phyloP scores from a whole-genome alignment of 92 coral and sea anemone genomes.

The Porites evermanni region DNA sequence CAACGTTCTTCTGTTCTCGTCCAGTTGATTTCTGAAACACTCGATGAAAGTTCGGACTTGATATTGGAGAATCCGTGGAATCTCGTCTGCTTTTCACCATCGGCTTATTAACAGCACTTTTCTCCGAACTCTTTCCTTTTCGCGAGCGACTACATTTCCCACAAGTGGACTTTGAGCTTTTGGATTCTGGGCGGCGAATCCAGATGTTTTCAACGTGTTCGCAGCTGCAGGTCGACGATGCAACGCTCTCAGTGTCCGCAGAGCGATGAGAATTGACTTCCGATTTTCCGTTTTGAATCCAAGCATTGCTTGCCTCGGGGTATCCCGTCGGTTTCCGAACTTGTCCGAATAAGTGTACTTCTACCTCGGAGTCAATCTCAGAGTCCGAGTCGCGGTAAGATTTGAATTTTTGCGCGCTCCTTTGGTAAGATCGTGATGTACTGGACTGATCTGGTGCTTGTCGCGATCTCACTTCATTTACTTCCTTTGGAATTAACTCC shows the following conservation, averaged over 20 bases:
- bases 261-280: slow-evolving; percentile 37
- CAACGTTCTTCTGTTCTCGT: slow-evolving; percentile 52
- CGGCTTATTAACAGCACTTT: slow-evolving; percentile 33
- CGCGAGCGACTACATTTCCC: slow-evolving; percentile 52
- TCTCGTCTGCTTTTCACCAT: slow-evolving; percentile 72
- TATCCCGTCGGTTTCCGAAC: slow-evolving; percentile 47
- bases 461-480: slow-evolving; percentile 1
- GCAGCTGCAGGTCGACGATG: slow-evolving; percentile 68
- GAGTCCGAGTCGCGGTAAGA: slow-evolving; percentile 88
- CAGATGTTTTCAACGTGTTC: slow-evolving; percentile 77
- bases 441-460: not conserved
- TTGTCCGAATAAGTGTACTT: slow-evolving; percentile 68
- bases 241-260: slow-evolving; percentile 38
- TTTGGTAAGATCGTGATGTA: slow-evolving; percentile 46
- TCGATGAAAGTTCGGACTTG: slow-evolving; percentile 69
- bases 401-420: slow-evolving; percentile 73
- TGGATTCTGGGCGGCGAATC: slow-evolving; percentile 68
- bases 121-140: slow-evolving; percentile 22
- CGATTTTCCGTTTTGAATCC: slow-evolving; percentile 71
- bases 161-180: slow-evolving; percentile 44
- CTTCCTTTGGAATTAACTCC: slow-evolving; percentile 24
- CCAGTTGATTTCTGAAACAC: slow-evolving; percentile 57
- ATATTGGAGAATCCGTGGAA: slow-evolving; percentile 75
- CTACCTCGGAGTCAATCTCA: slow-evolving; percentile 87
- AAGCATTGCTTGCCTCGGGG: slow-evolving; percentile 75